Base-by-base conservation (phyloP, 2,888 invertebrate species). In the Temnothorax rugatulus region DNA sequence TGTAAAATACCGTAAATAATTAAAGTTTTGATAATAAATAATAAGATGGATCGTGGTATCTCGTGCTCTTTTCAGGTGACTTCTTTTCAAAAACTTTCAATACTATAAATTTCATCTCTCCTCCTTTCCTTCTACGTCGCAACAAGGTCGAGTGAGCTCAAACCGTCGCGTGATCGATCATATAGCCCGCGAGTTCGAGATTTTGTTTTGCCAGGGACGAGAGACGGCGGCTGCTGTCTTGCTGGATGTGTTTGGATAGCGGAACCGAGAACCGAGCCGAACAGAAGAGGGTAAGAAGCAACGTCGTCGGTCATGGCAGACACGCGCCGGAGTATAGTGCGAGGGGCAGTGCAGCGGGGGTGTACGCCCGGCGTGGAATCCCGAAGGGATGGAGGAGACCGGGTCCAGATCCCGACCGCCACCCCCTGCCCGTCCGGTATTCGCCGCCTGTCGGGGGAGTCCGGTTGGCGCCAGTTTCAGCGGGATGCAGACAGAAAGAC, bases 391-490 rank as follows among this genome's bases (percentile, higher is more conserved):
- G 79, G 61, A 44, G 52, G 57, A 25, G 64, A 38, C 3, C 18
- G 68, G n/a, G 34, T 66, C 66, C 66, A 47, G 38, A 54, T 50
- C 44, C 47, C 18, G 11, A 47, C 21, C 54, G 7, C 11, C 34
- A 34, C 34, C 34, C 34, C 34, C 34, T 34, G 34, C 7, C n/a
- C 29, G 0, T 11, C 15, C 44, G 25, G 34, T 21, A 29, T n/a
- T 64, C 66, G 18, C 44, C 21, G 66, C 38, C 54, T 54, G 61
- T 82, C 84, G 38, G 38, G 87, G 76, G 85, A 92, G 92, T 82
- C 92, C 86, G 88, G 89, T 89, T 92, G 93, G 93, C 93, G 93
- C 93, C 93, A 82, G 89, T 90, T 91, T 89, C 91, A 89, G 83
- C 84, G 88, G 89, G 90, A 89, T 88, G 86, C 89, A 93, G 93